Evolutionary conservation across 2,113 vertebrate species (phyloP).

Genomic region (Mesoclemmys tuberculata): DNA sequence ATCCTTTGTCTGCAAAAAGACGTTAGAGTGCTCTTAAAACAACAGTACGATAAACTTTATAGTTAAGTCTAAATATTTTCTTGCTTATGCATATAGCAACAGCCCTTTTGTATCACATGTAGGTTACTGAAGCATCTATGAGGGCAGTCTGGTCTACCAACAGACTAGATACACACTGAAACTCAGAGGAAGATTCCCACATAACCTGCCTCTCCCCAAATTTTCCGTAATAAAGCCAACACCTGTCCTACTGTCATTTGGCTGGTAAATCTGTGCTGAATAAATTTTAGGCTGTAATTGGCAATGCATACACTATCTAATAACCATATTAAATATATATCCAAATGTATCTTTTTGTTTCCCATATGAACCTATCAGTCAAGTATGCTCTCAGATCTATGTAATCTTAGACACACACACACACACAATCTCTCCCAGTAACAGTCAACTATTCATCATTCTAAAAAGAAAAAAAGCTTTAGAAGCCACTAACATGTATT

Average conservation of each 20-base stretch:
- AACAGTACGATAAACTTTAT: neutral
- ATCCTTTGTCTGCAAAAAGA: neutral
- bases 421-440: neutral
- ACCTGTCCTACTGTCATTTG: neutral
- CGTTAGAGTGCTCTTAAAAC: neutral
- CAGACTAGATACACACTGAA: neutral
- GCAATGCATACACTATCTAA: neutral
- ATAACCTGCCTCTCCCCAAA: neutral
- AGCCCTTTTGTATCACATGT: neutral
- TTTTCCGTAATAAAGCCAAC: neutral
- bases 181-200: neutral
- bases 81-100: slow-evolving; percentile 21
- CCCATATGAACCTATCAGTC: accelerated
- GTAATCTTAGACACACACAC: neutral
- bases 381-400: neutral
- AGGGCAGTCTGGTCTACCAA: slow-evolving; percentile 17
- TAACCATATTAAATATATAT: neutral
- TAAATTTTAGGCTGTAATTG: neutral
- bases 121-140: neutral
- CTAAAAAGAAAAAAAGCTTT: neutral
- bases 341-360: neutral
- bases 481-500: neutral
- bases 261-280: neutral
- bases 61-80: neutral
- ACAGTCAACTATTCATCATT: neutral